Evolutionary conservation across 2,797 vertebrate species (phyloP).

Genomic region (Poeciliopsis turneri): DNA sequence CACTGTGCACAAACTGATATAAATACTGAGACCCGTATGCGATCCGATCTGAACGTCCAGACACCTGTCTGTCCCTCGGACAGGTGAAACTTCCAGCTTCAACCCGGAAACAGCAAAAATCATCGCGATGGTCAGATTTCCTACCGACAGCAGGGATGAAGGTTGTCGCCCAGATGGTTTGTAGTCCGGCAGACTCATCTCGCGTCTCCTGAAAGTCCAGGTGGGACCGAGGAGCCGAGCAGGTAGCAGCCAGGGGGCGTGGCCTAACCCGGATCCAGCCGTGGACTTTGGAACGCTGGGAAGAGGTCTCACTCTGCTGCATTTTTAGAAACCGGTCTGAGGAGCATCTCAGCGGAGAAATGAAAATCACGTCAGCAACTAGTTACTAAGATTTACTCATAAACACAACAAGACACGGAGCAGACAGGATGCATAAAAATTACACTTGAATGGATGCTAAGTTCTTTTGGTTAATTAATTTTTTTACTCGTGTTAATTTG

Average conservation of each 20-base stretch:
- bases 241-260: slow-evolving; percentile 43
- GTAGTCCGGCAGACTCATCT: slow-evolving; percentile 79
- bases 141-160: slow-evolving; percentile 55
- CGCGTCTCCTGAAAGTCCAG: not conserved
- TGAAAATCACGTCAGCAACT: not conserved
- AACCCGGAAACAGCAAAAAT: not conserved
- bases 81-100: slow-evolving; percentile 9
- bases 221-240: not conserved
- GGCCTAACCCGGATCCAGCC: slow-evolving; percentile 55
- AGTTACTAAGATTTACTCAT: not conserved
- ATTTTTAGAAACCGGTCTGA: not conserved
- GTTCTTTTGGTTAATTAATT: rapidly evolving
- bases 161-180: slow-evolving; percentile 58
- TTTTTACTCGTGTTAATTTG: not conserved
- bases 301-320: slow-evolving; percentile 19
- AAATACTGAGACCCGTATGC: not conserved
- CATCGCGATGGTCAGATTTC: not conserved
- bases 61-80: not conserved
- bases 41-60: not conserved
- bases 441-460: not conserved
- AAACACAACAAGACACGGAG: not conserved
- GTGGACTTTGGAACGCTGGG: not conserved
- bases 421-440: not conserved
- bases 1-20: not conserved
- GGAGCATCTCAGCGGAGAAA: not conserved